These are phyloP conservation scores for Lamellibrachia luymesi DNA, from an alignment of 1,140 invertebrate genomes.

Conservation along the genomic window DNA sequence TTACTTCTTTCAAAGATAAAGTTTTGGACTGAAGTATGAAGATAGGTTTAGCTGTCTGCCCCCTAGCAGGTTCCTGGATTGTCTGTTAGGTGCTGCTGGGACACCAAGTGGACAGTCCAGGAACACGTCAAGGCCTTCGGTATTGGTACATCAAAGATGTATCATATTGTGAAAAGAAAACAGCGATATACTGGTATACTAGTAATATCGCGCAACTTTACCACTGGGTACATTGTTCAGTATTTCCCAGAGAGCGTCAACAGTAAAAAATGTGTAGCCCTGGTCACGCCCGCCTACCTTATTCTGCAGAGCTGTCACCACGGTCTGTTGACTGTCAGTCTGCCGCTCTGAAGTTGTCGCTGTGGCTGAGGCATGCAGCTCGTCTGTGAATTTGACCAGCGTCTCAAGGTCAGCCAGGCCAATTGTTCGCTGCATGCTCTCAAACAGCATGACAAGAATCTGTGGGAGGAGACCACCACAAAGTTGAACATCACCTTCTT, in stretches of 20 bases:
- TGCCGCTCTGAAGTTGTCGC: neutral
- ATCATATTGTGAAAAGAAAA: no score
- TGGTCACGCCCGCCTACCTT: slow-evolving; percentile 27
- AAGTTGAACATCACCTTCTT: neutral
- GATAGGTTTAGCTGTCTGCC: no score
- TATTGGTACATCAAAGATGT: no score
- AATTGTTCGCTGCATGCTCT: slow-evolving; percentile 30
- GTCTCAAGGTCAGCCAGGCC: slow-evolving; percentile 33
- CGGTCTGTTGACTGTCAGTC: slow-evolving; percentile 21
- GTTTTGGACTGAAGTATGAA: no score
- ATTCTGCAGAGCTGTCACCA: slow-evolving; percentile 32
- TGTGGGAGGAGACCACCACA: slow-evolving; percentile 19
- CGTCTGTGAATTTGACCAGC: slow-evolving; percentile 31
- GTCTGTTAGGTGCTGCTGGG: no score
- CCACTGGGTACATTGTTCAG: no score
- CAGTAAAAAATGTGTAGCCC: neutral
- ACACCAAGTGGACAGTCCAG: no score
- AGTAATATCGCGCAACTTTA: no score
- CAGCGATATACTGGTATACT: neutral
- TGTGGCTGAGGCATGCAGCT: slow-evolving; percentile 14
- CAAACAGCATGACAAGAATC: slow-evolving; percentile 31
- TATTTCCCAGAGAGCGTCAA: no score
- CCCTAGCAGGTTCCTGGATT: no score
- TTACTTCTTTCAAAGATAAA: no score
- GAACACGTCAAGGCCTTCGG: no score